Conservation (phyloP, 2,888 invertebrate genomes). For the Drosophila mimetica region DNA sequence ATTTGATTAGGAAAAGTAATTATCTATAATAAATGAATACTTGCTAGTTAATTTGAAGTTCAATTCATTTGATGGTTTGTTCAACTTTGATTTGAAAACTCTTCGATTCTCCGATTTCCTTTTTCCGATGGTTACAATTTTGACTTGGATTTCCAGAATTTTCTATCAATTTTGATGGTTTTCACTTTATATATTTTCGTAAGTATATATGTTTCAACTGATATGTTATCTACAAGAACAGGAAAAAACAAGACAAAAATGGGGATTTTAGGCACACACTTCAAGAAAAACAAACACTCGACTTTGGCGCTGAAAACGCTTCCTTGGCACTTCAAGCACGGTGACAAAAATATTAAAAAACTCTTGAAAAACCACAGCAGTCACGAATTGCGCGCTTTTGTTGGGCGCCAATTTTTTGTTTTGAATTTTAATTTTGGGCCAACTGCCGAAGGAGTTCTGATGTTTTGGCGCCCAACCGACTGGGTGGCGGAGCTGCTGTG, state of each 20-base stretch:
- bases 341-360: not conserved
- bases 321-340: conserved; percentile 21
- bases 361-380: not conserved
- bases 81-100: not conserved
- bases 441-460: not conserved
- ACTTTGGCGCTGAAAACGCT: conserved; percentile 12
- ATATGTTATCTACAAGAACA: conserved; percentile 28
- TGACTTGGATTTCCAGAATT: not conserved
- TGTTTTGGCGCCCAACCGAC: conserved; percentile 12
- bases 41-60: conserved; percentile 8
- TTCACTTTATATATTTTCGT: conserved; percentile 4
- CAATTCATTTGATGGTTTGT: not conserved
- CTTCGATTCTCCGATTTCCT: not conserved
- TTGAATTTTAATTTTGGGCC: not conserved
- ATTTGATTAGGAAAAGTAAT: not conserved
- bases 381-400: not conserved
- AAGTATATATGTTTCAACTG: conserved; percentile 18
- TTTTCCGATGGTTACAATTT: not conserved
- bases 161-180: not conserved
- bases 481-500: not conserved
- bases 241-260: conserved; percentile 19
- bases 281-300: conserved; percentile 5
- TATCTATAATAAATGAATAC: conserved; percentile 6
- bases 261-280: not conserved
- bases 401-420: conserved; percentile 1